A percentile compares a stretch with the other conserved stretches of the same genome.
These are phyloP conservation scores for Chrysolophus pictus DNA, from an alignment of 2,797 vertebrate species.

Conservation along the genomic window DNA sequence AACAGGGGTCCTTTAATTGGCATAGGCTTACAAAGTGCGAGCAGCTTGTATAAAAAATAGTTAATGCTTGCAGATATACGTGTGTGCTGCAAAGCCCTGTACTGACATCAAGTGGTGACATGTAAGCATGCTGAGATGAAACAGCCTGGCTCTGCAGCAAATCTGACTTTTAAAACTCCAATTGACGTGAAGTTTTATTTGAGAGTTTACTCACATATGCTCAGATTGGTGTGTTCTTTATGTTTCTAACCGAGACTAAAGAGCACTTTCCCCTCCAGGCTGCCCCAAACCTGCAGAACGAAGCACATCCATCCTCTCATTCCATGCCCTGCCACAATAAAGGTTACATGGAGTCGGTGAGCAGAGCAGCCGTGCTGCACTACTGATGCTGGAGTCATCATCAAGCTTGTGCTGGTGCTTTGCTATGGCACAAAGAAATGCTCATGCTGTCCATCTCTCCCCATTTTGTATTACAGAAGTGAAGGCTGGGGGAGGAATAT, in stretches of 20 bases:
- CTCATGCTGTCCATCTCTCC: neutral
- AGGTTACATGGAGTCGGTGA: fast-evolving
- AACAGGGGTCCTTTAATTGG: neutral
- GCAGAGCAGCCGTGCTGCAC: fast-evolving
- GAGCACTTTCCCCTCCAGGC: neutral
- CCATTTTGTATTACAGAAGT: fast-evolving
- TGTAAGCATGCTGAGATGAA: fast-evolving
- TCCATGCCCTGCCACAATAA: neutral
- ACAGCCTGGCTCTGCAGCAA: neutral
- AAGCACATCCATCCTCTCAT: fast-evolving
- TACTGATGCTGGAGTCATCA: neutral
- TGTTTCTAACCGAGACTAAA: neutral
- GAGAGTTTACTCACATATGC: neutral
- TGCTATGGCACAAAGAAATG: neutral
- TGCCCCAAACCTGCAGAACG: neutral
- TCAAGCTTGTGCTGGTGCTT: neutral
- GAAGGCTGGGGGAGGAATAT: neutral
- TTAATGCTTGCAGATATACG: neutral
- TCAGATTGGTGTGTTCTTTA: neutral
- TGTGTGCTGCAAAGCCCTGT: constrained; percentile 14
- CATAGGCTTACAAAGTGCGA: neutral
- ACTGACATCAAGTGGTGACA: constrained; percentile 66
- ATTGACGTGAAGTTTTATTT: neutral
- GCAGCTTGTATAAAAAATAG: neutral
- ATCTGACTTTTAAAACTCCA: neutral